Evolutionary conservation across 2,888 invertebrate genomes (phyloP), one percentile per base, ranked within the genome.

Genomic region (Microctonus brassicae): DNA sequence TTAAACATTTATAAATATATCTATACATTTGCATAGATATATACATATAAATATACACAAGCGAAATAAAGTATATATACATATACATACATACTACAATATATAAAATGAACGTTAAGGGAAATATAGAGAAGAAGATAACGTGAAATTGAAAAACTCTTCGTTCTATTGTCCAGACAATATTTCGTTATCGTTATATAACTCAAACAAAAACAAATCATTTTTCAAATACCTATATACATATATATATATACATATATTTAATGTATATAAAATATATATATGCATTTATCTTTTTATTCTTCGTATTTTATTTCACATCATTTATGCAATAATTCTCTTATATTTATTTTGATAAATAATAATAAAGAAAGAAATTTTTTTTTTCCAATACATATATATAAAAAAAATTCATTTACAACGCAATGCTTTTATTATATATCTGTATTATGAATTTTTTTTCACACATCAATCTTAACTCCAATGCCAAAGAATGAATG

Each of bases 81-180:
- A n/a, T n/a, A n/a, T n/a, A n/a, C n/a, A n/a, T n/a, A n/a, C n/a
- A n/a, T n/a, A n/a, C n/a, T n/a, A n/a, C n/a, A 53, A 36, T 22
- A 52, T 11, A 57, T 47, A 20, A 63, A 63, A 42, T 62, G 17
- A 33, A 39, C 10, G 24, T 34, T 62, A 53, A 67, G 72, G 70
- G 26, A 66, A 53, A 7, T 42, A 53, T 57, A 55, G 57, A 57
- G 64, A 53, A 63, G 52, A 58, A 39, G 70, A 73, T 6, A 47
- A 47, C 47, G 1, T 47, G 47, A n/a, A 47, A 47, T 47, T 47
- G 47, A 47, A 39, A 39, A 39, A 39, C 13, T n/a, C 39, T 39
- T n/a, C 3, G 3, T n/a, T 39, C 39, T 4, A 47, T 47, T 17
- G 47, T 17, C 47, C 17, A 47, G 47, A 47, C 47, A 47, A 47